Conservation (phyloP, 2,797 vertebrate genomes). For the Megalops cyprinoides region DNA sequence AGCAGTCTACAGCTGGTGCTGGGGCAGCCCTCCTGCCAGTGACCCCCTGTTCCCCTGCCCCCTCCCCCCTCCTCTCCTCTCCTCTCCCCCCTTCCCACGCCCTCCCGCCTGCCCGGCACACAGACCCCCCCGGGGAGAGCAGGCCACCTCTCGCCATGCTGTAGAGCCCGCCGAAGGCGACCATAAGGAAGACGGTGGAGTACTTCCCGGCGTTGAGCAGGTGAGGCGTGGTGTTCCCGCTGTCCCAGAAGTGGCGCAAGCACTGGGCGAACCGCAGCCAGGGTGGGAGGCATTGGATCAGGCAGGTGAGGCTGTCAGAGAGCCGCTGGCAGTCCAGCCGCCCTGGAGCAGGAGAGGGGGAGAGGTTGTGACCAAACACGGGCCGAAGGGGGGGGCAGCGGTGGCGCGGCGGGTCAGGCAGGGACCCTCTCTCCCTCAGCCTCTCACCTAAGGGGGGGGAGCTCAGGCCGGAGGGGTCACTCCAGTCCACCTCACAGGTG, state of each 20-base stretch:
- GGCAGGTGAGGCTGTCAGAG: conserved; percentile 76
- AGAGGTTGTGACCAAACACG: conserved; percentile 36
- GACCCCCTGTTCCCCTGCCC: background rate
- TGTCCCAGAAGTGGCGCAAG: conserved; percentile 84
- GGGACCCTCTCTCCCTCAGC: no score
- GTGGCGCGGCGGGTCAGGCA: background rate
- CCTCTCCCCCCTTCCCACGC: no score
- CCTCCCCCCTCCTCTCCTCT: background rate
- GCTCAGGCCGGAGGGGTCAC: conserved; percentile 40
- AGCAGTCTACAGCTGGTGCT: background rate
- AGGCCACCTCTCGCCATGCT: conserved; percentile 78
- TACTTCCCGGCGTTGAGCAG: conserved; percentile 87
- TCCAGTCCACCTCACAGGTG: conserved; percentile 50
- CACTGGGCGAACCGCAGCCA: conserved; percentile 88
- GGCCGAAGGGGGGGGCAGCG: no score
- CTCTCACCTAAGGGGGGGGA: conserved; percentile 31
- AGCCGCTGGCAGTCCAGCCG: conserved; percentile 50
- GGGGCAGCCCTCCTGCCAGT: background rate
- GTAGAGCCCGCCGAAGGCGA: conserved; percentile 84
- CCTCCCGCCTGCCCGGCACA: background rate
- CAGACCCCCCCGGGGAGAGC: background rate
- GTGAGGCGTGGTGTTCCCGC: conserved; percentile 78
- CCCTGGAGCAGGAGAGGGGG: no score
- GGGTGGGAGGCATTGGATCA: conserved; percentile 86
- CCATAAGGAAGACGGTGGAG: conserved; percentile 84